Evolutionary conservation across 2,113 vertebrate genomes (phyloP).

Genomic region (Cacatua alba): DNA sequence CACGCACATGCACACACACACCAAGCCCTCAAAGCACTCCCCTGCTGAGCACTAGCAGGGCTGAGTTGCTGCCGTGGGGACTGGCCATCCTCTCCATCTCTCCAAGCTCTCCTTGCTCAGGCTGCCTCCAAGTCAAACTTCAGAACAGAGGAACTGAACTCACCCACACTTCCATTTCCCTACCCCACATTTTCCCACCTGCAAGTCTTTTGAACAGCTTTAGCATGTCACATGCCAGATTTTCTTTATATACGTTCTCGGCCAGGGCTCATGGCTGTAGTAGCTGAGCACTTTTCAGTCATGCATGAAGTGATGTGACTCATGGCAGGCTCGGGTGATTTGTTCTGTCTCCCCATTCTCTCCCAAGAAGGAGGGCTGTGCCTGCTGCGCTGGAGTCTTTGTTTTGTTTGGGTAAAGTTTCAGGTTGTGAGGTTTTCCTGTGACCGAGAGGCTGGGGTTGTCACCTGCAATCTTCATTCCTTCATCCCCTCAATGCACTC

Average conservation of each 20-base stretch:
- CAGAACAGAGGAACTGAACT: background rate
- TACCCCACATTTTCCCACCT: background rate
- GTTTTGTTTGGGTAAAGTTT: constrained; percentile 46
- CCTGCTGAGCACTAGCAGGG: background rate
- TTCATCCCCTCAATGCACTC: background rate
- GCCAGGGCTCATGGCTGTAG: background rate
- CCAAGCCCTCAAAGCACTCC: background rate
- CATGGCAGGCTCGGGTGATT: constrained; percentile 28
- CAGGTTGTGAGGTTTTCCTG: background rate
- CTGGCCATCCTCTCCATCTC: rapidly evolving
- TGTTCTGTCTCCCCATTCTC: constrained; percentile 39
- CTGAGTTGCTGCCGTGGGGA: background rate
- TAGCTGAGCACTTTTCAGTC: constrained; percentile 55
- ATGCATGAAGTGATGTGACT: constrained; percentile 48
- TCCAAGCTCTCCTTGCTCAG: background rate
- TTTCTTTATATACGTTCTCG: background rate
- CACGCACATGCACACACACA: too few relatives aligned
- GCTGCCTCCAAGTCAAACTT: background rate
- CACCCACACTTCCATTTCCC: background rate
- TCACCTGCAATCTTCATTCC: constrained; percentile 1
- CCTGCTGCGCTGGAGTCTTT: constrained; percentile 42
- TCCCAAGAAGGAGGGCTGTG: background rate
- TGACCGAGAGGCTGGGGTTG: background rate
- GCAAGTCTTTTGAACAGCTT: background rate
- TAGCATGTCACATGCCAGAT: background rate